A percentile compares a stretch with the other conserved stretches of the same genome.
Conservation (phyloP, 2,888 invertebrate genomes). For the Hyles lineata region DNA sequence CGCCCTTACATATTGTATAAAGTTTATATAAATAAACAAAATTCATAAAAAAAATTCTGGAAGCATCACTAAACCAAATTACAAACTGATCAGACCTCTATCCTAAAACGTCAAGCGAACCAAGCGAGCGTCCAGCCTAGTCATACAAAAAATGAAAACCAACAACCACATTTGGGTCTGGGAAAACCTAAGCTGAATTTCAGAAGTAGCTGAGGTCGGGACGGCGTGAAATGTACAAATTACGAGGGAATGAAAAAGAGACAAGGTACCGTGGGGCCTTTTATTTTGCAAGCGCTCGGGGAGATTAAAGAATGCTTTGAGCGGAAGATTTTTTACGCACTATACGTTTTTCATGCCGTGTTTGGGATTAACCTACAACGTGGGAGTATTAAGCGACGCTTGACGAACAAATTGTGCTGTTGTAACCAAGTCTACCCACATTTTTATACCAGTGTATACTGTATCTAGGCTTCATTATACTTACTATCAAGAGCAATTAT, state of each 20-base stretch:
- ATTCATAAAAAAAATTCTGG: too few species aligned
- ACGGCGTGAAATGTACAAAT: constrained; percentile 45
- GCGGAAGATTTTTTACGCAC: constrained; percentile 37
- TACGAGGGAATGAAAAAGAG: constrained; percentile 42
- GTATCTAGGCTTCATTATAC: too few species aligned
- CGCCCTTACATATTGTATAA: too few species aligned
- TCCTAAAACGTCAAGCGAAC: neutral
- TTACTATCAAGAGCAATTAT: too few species aligned
- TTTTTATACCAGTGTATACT: too few species aligned
- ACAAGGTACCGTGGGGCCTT: constrained; percentile 40
- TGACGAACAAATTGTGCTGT: constrained; percentile 7
- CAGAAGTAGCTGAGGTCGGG: constrained; percentile 31
- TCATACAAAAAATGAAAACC: constrained; percentile 24
- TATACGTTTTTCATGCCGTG: constrained; percentile 31
- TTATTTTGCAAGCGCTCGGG: constrained; percentile 46
- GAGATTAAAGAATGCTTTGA: constrained; percentile 46
- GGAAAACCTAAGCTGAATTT: constrained; percentile 28
- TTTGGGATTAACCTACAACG: constrained; percentile 21
- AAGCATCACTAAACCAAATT: too few species aligned
- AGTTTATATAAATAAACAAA: too few species aligned
- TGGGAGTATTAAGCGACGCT: constrained; percentile 14
- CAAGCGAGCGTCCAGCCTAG: neutral
- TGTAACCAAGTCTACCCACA: too few species aligned
- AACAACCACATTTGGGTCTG: constrained; percentile 22
- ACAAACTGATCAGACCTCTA: too few species aligned